Percentiles rank a stretch among this genome's conserved stretches.
These are phyloP conservation scores for Dendrophyllia cribrosa DNA, from an alignment of 64 coral and sea anemone genomes.

Conservation along the genomic window DNA sequence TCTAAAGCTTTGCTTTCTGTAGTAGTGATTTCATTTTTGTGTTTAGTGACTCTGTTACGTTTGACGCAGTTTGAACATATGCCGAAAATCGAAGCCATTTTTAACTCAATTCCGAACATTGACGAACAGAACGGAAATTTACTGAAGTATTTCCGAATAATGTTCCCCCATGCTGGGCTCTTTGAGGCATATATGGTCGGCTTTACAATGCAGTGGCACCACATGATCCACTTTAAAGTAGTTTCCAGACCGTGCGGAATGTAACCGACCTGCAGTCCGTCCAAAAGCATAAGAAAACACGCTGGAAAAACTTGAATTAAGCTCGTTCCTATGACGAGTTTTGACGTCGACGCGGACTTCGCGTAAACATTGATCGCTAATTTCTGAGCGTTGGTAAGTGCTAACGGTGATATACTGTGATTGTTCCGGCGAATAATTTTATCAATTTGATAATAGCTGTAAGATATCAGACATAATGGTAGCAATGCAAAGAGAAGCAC, in stretches of 20 bases:
- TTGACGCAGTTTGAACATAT: neutral
- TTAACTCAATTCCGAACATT: neutral
- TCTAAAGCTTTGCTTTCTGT: neutral
- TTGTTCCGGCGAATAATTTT: slow-evolving; percentile 20
- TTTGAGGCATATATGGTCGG: slow-evolving; percentile 72
- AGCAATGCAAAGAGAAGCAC: slow-evolving; percentile 41
- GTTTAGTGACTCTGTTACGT: neutral
- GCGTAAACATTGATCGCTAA: slow-evolving; percentile 77
- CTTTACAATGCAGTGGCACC: slow-evolving; percentile 87
- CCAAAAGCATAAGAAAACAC: slow-evolving; percentile 81
- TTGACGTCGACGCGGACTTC: slow-evolving; percentile 78
- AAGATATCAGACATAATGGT: slow-evolving; percentile 64
- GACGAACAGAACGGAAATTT: neutral
- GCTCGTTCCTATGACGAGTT: slow-evolving; percentile 74
- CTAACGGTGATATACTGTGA: slow-evolving; percentile 47
- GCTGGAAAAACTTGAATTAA: slow-evolving; percentile 91
- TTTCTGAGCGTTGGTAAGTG: slow-evolving; percentile 60
- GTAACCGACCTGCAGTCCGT: slow-evolving; percentile 62
- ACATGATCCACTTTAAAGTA: slow-evolving; percentile 84
- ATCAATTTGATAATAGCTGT: slow-evolving; percentile 74
- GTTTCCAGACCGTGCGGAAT: slow-evolving; percentile 59
- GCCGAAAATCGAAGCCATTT: neutral
- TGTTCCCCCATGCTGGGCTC: neutral
- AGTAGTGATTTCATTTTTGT: neutral
- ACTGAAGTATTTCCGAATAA: neutral